These are phyloP conservation scores for Monochamus alternatus DNA, from an alignment of 2,888 invertebrate species.

Conservation along the genomic window DNA sequence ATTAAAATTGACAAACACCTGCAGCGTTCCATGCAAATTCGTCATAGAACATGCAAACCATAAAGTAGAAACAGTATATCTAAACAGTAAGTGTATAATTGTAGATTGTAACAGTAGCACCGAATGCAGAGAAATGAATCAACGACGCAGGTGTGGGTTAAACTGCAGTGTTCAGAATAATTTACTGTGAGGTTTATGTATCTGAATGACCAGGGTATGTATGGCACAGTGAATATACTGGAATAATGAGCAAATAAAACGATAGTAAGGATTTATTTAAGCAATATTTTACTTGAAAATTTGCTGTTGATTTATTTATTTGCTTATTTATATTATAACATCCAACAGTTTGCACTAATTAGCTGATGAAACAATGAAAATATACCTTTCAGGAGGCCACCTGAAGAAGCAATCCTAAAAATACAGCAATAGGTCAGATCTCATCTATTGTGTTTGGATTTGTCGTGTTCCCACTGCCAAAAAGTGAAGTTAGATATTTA, in stretches of 20 bases:
- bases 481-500: too few species aligned
- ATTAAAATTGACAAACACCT: slow-evolving; percentile 9
- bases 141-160: slow-evolving; percentile 37
- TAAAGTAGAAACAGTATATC: background rate
- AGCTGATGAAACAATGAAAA: too few species aligned
- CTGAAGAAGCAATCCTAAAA: too few species aligned
- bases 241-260: background rate
- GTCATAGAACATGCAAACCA: background rate
- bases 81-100: slow-evolving; percentile 46
- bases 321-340: too few species aligned
- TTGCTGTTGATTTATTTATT: too few species aligned
- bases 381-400: too few species aligned
- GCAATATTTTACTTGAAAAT: too few species aligned
- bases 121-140: slow-evolving; percentile 42
- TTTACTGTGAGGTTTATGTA: slow-evolving; percentile 12
- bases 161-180: slow-evolving; percentile 2
- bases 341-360: too few species aligned
- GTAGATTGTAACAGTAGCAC: slow-evolving; percentile 41
- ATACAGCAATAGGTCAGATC: too few species aligned
- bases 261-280: too few species aligned
- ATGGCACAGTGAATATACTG: background rate
- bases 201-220: background rate
- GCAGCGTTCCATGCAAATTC: slow-evolving; percentile 30
- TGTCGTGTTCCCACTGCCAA: too few species aligned
- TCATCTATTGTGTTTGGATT: too few species aligned